Evolutionary conservation across 1,140 invertebrate species (phyloP).

Genomic region (Procambarus clarkii): DNA sequence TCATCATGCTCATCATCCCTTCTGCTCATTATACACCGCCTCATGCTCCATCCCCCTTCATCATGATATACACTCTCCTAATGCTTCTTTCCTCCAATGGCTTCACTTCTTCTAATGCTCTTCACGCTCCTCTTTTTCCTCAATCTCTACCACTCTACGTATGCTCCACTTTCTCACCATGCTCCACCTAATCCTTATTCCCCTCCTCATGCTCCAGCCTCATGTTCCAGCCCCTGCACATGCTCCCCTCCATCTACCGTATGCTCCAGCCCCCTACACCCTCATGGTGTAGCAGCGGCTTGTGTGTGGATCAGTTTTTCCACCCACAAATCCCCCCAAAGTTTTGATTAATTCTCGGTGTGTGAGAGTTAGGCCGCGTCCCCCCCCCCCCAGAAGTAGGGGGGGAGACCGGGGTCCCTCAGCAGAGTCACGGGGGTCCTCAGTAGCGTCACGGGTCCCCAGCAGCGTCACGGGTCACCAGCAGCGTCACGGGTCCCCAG

Average conservation of each 20-base stretch:
- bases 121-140: too few relatives aligned
- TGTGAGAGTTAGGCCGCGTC: not conserved
- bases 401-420: not conserved
- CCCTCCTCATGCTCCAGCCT: not conserved
- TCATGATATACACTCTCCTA: too few relatives aligned
- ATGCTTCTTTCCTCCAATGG: too few relatives aligned
- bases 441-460: too few relatives aligned
- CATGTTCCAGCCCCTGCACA: not conserved
- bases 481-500: too few relatives aligned
- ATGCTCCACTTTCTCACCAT: not conserved
- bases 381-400: not conserved
- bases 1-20: too few relatives aligned
- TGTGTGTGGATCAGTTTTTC: constrained; percentile 42
- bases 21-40: not conserved
- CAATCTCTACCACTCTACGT: too few relatives aligned
- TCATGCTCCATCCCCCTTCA: not conserved
- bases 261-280: too few relatives aligned
- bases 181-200: not conserved
- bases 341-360: constrained; percentile 42
- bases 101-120: too few relatives aligned
- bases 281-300: not conserved
- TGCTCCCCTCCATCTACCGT: not conserved
- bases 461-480: too few relatives aligned
- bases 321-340: constrained; percentile 30
- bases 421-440: not conserved